Evolutionary conservation across 2,888 invertebrate species (phyloP).

Genomic region (Watsonalla cultraria): DNA sequence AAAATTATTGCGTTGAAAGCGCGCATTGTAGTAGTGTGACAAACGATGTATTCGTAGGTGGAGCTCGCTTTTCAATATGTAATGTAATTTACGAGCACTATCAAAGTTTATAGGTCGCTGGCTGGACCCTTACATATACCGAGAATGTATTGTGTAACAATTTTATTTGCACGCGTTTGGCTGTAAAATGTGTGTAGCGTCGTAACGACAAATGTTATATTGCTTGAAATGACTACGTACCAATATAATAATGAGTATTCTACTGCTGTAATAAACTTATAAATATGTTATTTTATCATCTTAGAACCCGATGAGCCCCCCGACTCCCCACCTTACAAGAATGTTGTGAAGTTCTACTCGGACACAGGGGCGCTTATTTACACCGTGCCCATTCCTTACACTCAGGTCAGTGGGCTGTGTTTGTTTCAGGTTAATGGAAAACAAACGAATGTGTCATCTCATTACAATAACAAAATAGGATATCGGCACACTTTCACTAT

Average conservation of each 20-base stretch:
- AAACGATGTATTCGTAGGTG: slow-evolving; percentile 21
- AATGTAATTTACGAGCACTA: slow-evolving; percentile 11
- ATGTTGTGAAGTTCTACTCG: slow-evolving; percentile 94
- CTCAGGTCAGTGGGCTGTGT: slow-evolving; percentile 73
- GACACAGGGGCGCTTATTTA: slow-evolving; percentile 90
- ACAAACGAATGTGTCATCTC: too few relatives aligned
- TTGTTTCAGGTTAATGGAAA: not conserved
- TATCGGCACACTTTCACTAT: too few relatives aligned
- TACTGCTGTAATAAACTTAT: not conserved
- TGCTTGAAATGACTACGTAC: not conserved
- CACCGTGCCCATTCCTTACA: slow-evolving; percentile 87
- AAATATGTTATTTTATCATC: slow-evolving; percentile 11
- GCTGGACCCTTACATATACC: slow-evolving; percentile 4
- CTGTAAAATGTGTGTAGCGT: slow-evolving; percentile 5
- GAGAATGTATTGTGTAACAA: slow-evolving; percentile 4
- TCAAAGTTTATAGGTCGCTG: slow-evolving; percentile 13
- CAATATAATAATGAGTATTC: not conserved
- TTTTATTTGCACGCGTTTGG: slow-evolving; percentile 5
- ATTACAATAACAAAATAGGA: too few relatives aligned
- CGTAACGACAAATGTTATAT: slow-evolving; percentile 4
- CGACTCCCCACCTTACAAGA: slow-evolving; percentile 81
- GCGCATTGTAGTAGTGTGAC: slow-evolving; percentile 28
- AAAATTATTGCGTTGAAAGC: slow-evolving; percentile 28
- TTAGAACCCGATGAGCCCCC: slow-evolving; percentile 54
- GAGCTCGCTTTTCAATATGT: slow-evolving; percentile 22